Conservation (phyloP, 1,140 invertebrate genomes). For the Drosophila busckii region DNA sequence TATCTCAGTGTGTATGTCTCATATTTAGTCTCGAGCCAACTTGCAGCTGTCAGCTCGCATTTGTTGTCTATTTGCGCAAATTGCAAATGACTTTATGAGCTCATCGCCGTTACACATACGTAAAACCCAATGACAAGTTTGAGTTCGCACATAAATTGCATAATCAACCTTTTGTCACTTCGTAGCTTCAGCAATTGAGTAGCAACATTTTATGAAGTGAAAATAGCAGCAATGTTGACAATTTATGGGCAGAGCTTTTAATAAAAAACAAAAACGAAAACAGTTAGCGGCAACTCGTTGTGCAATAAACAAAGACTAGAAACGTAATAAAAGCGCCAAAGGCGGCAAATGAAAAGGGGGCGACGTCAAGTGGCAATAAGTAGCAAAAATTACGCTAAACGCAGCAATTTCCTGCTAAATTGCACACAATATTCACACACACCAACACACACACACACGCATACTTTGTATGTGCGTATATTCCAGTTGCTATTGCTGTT, state of each 20-base stretch:
- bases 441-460: constrained; percentile 14
- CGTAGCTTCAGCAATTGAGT: too few species aligned
- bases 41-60: constrained; percentile 51
- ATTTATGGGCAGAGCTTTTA: constrained; percentile 40
- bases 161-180: too few species aligned
- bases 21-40: constrained; percentile 10
- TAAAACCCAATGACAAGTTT: too few species aligned
- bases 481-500: constrained; percentile 15
- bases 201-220: too few species aligned
- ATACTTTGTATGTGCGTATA: constrained; percentile 18
- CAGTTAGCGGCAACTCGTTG: constrained; percentile 28
- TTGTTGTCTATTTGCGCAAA: constrained; percentile 53
- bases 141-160: neutral
- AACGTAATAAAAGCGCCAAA: constrained; percentile 30
- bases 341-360: constrained; percentile 39
- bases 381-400: constrained; percentile 76
- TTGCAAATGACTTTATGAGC: constrained; percentile 73
- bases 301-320: neutral
- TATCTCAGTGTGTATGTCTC: constrained; percentile 17
- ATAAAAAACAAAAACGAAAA: constrained; percentile 45
- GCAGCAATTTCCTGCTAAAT: constrained; percentile 73
- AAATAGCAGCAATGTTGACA: constrained; percentile 66
- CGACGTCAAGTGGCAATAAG: constrained; percentile 62
- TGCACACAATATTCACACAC: constrained; percentile 39
- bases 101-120: constrained; percentile 26